Base-by-base conservation (phyloP, 2,888 invertebrate species). In the Drosophila kanekoi region DNA sequence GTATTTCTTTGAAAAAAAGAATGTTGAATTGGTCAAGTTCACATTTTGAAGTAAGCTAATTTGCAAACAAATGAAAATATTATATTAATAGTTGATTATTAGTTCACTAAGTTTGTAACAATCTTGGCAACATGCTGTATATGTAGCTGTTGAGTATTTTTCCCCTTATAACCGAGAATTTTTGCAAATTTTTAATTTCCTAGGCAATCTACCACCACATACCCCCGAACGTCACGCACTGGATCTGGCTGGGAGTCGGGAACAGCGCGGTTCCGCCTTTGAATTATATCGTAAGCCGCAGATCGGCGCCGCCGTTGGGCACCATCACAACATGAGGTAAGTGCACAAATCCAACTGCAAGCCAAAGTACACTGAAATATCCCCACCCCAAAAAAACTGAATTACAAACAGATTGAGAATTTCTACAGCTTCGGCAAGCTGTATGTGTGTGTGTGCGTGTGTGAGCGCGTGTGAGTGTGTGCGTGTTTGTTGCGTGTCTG, bases 231-330 rank as follows among this genome's bases (percentile, higher is more conserved):
- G 92, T 13, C 92, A 92, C 72, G 92, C 92, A 23, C 86, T 93
- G 92, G 95, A 95, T 92, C 93, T 98, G 90, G 97, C 97, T 56
- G 97, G 97, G 51, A 96, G 97, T 88, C 94, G 96, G 84, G 98
- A 98, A 91, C 97, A 98, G 90, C 94, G 98, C 58, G 98, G 98
- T 32, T 98, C 98, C 73, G 98, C 98, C n/a, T 98, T 98, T 92
- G 98, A 98, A 92, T 93, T 98, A 71, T 98, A 98, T 92, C 95
- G 97, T 78, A 98, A 98, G 93, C 98, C 98, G 10, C 95, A 96
- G 90, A 91, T 92, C 74, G 93, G 93, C 74, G 89, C 91, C 62
- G 85, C 90, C 48, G 89, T 91, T 32, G 92, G 92, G 87, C 95
- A 95, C 92, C 96, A 96, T 94, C 96, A 96, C 92, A 96, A 96